These are phyloP conservation scores for Physella acuta DNA, from an alignment of 1,140 invertebrate species.

Conservation along the genomic window DNA sequence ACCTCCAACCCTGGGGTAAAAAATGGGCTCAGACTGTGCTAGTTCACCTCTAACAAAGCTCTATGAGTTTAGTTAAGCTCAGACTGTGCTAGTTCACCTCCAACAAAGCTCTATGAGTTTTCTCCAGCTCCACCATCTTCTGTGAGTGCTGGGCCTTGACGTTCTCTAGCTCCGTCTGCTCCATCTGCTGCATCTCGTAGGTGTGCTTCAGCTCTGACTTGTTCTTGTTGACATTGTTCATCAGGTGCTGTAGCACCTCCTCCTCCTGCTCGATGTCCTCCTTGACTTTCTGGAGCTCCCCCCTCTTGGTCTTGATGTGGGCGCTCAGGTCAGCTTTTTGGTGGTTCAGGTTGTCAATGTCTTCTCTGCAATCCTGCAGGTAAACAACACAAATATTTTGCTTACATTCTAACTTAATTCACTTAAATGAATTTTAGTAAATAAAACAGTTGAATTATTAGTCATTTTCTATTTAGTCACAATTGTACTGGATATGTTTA, in stretches of 20 bases:
- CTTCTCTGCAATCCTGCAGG: constrained; percentile 41
- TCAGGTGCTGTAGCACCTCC: constrained; percentile 48
- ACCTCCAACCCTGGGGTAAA: too few relatives aligned
- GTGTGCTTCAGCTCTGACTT: constrained; percentile 52
- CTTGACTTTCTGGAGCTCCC: constrained; percentile 40
- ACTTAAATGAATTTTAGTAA: too few relatives aligned
- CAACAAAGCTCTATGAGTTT: constrained; percentile 42
- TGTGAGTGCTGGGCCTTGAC: constrained; percentile 47
- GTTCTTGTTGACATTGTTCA: constrained; percentile 46
- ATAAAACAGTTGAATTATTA: too few relatives aligned
- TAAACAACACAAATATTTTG: background rate
- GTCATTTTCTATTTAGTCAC: too few relatives aligned
- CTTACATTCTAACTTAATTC: too few relatives aligned
- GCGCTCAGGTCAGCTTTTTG: constrained; percentile 42
- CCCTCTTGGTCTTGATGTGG: constrained; percentile 40
- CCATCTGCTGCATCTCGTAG: constrained; percentile 49
- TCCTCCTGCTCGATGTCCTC: constrained; percentile 50
- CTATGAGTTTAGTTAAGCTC: too few relatives aligned
- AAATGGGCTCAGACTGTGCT: too few relatives aligned
- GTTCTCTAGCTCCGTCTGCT: constrained; percentile 47
- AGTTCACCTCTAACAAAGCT: too few relatives aligned
- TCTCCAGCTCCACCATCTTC: constrained; percentile 48
- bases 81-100: too few relatives aligned
- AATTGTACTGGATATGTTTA: too few relatives aligned
- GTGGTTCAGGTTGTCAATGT: constrained; percentile 40